Evolutionary conservation across 2,888 invertebrate genomes (phyloP).

Genomic region (Diarsia dahlii): DNA sequence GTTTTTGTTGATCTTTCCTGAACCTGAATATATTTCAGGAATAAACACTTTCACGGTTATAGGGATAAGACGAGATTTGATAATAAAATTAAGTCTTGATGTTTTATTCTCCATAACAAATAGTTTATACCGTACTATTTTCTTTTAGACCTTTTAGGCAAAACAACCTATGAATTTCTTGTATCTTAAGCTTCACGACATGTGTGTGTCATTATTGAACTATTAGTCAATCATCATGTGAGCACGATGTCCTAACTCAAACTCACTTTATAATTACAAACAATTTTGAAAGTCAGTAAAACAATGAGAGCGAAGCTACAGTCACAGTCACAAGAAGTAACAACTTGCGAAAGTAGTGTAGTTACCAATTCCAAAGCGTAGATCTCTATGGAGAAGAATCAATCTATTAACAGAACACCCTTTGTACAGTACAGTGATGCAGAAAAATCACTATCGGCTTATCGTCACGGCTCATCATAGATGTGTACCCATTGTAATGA

Average conservation of each 20-base stretch:
- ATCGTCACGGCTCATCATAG: not conserved
- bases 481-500: not conserved
- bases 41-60: slow-evolving; percentile 20
- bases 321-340: too few relatives aligned
- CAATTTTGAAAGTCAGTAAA: too few relatives aligned
- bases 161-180: not conserved
- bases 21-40: slow-evolving; percentile 36
- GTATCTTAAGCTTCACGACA: not conserved
- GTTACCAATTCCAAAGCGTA: too few relatives aligned
- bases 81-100: slow-evolving; percentile 27
- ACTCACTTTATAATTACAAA: too few relatives aligned
- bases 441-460: not conserved
- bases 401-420: not conserved
- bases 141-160: not conserved
- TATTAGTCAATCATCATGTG: too few relatives aligned
- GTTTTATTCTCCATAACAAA: not conserved
- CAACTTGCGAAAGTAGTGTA: too few relatives aligned
- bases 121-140: too few relatives aligned
- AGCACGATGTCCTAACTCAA: not conserved
- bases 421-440: not conserved
- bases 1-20: slow-evolving; percentile 69
- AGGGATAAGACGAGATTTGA: slow-evolving; percentile 15
- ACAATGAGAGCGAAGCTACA: too few relatives aligned
- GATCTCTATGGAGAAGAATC: too few relatives aligned
- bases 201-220: not conserved